Evolutionary conservation across 2,113 vertebrate species (phyloP).

Genomic region (Uropsilus gracilis): DNA sequence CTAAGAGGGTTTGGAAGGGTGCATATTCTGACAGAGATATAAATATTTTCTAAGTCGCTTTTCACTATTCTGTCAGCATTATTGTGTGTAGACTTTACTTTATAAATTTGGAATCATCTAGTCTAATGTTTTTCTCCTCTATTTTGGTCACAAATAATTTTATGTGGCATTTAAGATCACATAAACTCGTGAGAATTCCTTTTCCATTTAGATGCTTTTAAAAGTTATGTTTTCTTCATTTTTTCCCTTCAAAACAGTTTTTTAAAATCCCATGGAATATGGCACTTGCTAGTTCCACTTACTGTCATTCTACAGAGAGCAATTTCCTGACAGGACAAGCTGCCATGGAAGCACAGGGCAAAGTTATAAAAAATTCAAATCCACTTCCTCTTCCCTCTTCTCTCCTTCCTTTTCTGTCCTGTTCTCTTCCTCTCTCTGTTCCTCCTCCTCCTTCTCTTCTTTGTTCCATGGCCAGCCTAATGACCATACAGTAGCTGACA

Average conservation of each 20-base stretch:
- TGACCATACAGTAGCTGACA: neutral
- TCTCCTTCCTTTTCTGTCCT: neutral
- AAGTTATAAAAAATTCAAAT: neutral
- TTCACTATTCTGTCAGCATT: neutral
- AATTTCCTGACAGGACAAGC: neutral
- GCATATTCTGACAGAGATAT: neutral
- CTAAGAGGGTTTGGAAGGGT: neutral
- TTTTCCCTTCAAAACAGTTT: conserved; percentile 17
- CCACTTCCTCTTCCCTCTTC: neutral
- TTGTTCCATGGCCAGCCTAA: neutral
- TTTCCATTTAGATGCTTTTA: neutral
- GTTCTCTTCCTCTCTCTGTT: neutral
- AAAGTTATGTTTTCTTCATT: neutral
- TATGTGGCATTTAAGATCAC: neutral
- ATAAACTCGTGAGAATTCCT: neutral
- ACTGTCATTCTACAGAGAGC: neutral
- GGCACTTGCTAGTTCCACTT: neutral
- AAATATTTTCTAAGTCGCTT: neutral
- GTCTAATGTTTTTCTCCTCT: neutral
- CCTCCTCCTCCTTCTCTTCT: neutral
- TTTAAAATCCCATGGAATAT: neutral
- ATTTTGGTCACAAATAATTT: neutral
- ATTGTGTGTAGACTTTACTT: neutral
- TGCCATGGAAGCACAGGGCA: neutral
- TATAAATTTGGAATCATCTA: neutral